Evolutionary conservation across 2,113 vertebrate genomes (phyloP), one percentile per base, ranked within the genome.

Genomic region (Panthera tigris): DNA sequence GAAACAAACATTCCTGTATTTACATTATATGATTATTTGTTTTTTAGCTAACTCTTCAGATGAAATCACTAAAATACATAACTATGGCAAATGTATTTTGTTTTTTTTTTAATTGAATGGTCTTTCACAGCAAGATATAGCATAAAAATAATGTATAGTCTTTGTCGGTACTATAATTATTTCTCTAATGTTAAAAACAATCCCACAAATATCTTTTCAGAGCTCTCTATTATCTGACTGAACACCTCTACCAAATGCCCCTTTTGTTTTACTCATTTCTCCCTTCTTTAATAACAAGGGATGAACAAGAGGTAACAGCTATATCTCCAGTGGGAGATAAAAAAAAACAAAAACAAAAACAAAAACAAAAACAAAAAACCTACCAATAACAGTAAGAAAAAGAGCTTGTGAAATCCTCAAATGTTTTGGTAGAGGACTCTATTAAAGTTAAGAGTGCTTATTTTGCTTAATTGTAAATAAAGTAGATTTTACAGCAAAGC

Each of bases 381-480:
- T 50, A 94, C 36, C 16, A 81, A 57, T 3, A 8, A 52, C 12
- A n/a, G 23, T 36, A 39, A 65, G 50, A 78, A 23, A 69, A 23
- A 31, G 16, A 36, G 48, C 55, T 96, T 89, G 55, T 97, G 92
- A 97, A 95, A 97, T 96, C 97, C 65, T 98, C 90, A 96, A 96
- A 96, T 89, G 84, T 76, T 98, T 96, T 68, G 41, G 83, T 91
- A 68, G 87, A 97, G 91, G 68, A 97, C 27, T 31, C 52, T 95
- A 97, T 95, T 95, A 97, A 95, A 94, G 1, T 87, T 33, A 95
- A 71, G 61, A 71, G 45, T 98, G 61, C 31, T 87, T 61, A 52
- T 97, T 97, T 96, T 63, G 98, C 98, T 98, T 97, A 97, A 98
- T 98, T 98, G 97, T 98, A 98, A 99, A 98, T 98, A 98, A 97